Conservation (phyloP, 64 coral and sea anemone genomes). For the Platygyra sinensis region DNA sequence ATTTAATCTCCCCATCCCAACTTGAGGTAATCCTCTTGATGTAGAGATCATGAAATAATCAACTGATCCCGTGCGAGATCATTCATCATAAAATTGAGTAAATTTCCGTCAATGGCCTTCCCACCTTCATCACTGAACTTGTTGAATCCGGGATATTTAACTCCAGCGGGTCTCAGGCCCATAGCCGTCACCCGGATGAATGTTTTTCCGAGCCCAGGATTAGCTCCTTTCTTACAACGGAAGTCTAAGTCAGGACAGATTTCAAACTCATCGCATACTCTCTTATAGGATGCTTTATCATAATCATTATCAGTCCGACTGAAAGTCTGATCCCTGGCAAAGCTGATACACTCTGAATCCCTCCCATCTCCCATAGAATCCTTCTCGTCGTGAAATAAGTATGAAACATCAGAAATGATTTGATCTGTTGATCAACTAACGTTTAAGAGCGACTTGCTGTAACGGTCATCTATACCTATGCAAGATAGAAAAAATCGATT, state of each 20-base stretch:
- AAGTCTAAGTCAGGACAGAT: neutral
- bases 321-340: constrained; percentile 19
- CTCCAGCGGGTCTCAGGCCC: no score
- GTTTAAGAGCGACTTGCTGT: no score
- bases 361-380: neutral
- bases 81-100: no score
- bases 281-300: neutral
- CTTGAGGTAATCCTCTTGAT: neutral
- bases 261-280: constrained; percentile 30
- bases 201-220: neutral
- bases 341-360: constrained; percentile 33
- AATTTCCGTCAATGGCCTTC: no score
- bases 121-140: no score
- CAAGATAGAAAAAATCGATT: no score
- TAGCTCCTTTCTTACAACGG: neutral
- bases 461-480: no score
- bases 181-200: neutral
- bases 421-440: no score
- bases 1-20: constrained; percentile 4
- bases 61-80: neutral
- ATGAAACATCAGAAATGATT: constrained; percentile 14
- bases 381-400: constrained; percentile 6
- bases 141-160: neutral
- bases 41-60: constrained; percentile 10
- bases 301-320: constrained; percentile 36